phyloP scores from a whole-genome alignment of 2,888 invertebrate genomes.

The Volucella inflata region DNA sequence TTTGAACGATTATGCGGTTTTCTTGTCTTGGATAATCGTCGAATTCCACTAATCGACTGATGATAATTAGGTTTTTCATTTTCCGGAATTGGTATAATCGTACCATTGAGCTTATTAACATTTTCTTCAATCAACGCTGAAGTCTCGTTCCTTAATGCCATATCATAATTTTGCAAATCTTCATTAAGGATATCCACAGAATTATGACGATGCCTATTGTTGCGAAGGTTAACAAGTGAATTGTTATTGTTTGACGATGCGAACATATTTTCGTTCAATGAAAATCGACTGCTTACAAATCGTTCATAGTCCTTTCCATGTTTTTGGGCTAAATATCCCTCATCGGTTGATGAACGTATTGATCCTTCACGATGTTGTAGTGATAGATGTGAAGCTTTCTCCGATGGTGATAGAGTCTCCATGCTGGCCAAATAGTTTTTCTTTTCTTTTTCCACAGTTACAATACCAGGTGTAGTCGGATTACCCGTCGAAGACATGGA shows the following conservation, averaged over 20 bases:
- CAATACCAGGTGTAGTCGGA: slow-evolving; percentile 12
- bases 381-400: slow-evolving; percentile 80
- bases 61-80: slow-evolving; percentile 71
- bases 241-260: slow-evolving; percentile 78
- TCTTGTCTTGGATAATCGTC: slow-evolving; percentile 80
- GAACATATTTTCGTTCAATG: slow-evolving; percentile 82
- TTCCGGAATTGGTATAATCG: slow-evolving; percentile 81
- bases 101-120: slow-evolving; percentile 77
- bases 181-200: slow-evolving; percentile 82
- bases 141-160: slow-evolving; percentile 79
- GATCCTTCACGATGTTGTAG: slow-evolving; percentile 74
- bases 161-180: slow-evolving; percentile 78
- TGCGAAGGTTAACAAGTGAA: slow-evolving; percentile 78
- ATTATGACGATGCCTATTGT: slow-evolving; percentile 80
- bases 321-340: slow-evolving; percentile 80
- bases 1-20: slow-evolving; percentile 81
- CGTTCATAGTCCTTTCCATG: slow-evolving; percentile 76
- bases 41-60: slow-evolving; percentile 79
- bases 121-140: slow-evolving; percentile 79
- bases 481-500: slow-evolving; percentile 80
- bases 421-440: slow-evolving; percentile 81
- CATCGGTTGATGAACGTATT: slow-evolving; percentile 78
- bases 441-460: slow-evolving; percentile 76
- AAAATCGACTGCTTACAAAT: slow-evolving; percentile 81
- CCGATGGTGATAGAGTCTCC: slow-evolving; percentile 83